Base-by-base conservation (phyloP, 2,113 vertebrate species). In the Coryphaenoides rupestris region DNA sequence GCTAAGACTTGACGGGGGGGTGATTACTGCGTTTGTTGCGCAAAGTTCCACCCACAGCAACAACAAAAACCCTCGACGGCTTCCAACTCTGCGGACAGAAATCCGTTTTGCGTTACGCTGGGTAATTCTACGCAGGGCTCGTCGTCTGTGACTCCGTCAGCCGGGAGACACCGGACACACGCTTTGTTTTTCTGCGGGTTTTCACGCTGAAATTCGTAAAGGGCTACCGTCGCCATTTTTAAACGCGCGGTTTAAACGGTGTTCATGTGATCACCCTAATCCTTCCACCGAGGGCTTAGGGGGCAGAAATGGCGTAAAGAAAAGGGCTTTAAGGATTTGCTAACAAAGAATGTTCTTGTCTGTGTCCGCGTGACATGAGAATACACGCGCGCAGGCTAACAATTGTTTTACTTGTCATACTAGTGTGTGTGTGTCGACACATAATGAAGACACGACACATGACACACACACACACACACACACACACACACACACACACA, bases 281-380 rank as follows among this genome's bases (percentile, higher is more conserved):
- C 83, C 80, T 16, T 80, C 80, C 77, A 75, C 83, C 68, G 78
- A 46, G 28, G 33, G 79, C 80, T 87, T 78, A 86, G n/a, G 63
- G 67, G 76, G 63, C 76, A 78, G 70, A 72, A 83, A 84, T 67
- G n/a, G n/a, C n/a, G n/a, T n/a, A n/a, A n/a, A n/a, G 75, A 84
- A 82, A 33, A 80, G 71, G 65, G 79, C 80, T 85, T 83, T 81
- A 74, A 80, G 76, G 82, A 87, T 88, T 87, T 87, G 69, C 79
- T 50, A 70, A 73, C 69, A 73, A 87, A 84, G 80, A 86, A 84
- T 83, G 78, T 70, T 81, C 66, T 74, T 77, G 76, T 59, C 54
- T n/a, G 1, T 76, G 55, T 54, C 72, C 79, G 78, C 58, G 19
- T 70, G 67, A 75, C 65, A n/a, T n/a, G n/a, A 55, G 17, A 50